Conservation (phyloP, 2,888 invertebrate species). For the Andrena fulva region DNA sequence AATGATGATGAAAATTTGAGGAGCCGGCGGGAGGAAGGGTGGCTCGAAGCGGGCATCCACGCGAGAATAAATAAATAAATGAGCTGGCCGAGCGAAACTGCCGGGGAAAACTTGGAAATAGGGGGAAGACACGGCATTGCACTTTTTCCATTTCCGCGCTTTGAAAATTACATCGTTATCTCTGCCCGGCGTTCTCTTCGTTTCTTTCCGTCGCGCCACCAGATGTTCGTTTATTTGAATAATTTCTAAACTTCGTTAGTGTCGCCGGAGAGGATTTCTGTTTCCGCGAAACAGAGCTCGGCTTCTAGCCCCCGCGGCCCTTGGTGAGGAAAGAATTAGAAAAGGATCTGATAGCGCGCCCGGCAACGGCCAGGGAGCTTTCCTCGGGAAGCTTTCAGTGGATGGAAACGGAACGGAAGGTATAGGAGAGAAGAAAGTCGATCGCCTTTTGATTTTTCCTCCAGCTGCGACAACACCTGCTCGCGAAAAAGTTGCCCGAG, state of each 20-base stretch:
- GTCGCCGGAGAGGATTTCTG: not conserved
- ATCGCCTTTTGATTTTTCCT: slow-evolving; percentile 53
- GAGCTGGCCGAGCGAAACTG: slow-evolving; percentile 24
- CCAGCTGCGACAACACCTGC: slow-evolving; percentile 63
- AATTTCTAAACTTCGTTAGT: slow-evolving; percentile 9
- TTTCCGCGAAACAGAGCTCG: not conserved
- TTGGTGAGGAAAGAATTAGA: slow-evolving; percentile 20
- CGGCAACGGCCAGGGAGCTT: too few relatives aligned
- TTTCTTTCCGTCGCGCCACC: not conserved
- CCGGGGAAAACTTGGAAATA: slow-evolving; percentile 42
- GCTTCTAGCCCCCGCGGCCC: not conserved
- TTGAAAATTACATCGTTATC: slow-evolving; percentile 56
- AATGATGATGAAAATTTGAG: slow-evolving; percentile 57
- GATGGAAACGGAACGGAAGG: not conserved
- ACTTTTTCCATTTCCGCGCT: slow-evolving; percentile 63
- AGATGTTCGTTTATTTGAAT: slow-evolving; percentile 41
- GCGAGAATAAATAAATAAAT: slow-evolving; percentile 61
- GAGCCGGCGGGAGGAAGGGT: slow-evolving; percentile 24
- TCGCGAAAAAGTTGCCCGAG: slow-evolving; percentile 59
- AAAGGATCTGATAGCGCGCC: slow-evolving; percentile 1
- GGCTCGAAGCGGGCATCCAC: slow-evolving; percentile 34
- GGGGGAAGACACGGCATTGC: slow-evolving; percentile 54
- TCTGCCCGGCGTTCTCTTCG: not conserved
- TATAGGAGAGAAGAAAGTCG: not conserved
- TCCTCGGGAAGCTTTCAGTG: too few relatives aligned